Conservation (phyloP, 2,888 invertebrate species). For the Caenorhabditis sp. region DNA sequence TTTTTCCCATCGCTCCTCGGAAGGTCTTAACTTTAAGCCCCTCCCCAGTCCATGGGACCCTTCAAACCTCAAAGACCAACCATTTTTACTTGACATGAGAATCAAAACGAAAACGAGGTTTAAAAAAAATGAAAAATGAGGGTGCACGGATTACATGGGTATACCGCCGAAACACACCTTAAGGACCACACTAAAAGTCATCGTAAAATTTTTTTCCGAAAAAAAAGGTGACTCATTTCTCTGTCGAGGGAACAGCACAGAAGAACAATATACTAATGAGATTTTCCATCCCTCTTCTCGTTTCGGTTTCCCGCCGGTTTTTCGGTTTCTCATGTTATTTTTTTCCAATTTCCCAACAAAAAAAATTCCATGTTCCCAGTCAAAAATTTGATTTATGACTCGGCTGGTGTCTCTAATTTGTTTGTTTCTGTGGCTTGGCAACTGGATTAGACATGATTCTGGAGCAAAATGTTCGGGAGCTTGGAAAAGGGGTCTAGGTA, state of each 20-base stretch:
- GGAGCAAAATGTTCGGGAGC: background rate
- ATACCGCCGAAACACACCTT: background rate
- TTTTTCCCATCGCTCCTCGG: background rate
- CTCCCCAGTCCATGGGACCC: background rate
- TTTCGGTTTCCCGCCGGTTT: conserved; percentile 12
- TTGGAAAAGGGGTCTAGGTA: background rate
- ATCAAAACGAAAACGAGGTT: background rate
- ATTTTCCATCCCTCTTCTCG: background rate
- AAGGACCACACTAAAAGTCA: conserved; percentile 1
- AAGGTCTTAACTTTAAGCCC: conserved; percentile 13
- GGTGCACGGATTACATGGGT: background rate
- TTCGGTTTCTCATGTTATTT: background rate
- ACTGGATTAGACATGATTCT: background rate
- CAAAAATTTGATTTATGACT: conserved; percentile 22
- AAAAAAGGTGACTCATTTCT: conserved; percentile 8
- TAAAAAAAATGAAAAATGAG: conserved; percentile 7
- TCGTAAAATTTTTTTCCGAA: conserved; percentile 13
- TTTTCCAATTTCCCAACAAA: background rate
- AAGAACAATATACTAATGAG: conserved; percentile 9
- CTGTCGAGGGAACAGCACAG: conserved; percentile 6
- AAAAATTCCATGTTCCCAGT: conserved; percentile 1
- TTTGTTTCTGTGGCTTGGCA: conserved; percentile 2
- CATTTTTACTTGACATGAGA: background rate
- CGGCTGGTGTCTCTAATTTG: conserved; percentile 9
- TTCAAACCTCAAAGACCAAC: background rate